phyloP scores from a whole-genome alignment of 1,140 invertebrate species.

The Leguminivora glycinivorella region DNA sequence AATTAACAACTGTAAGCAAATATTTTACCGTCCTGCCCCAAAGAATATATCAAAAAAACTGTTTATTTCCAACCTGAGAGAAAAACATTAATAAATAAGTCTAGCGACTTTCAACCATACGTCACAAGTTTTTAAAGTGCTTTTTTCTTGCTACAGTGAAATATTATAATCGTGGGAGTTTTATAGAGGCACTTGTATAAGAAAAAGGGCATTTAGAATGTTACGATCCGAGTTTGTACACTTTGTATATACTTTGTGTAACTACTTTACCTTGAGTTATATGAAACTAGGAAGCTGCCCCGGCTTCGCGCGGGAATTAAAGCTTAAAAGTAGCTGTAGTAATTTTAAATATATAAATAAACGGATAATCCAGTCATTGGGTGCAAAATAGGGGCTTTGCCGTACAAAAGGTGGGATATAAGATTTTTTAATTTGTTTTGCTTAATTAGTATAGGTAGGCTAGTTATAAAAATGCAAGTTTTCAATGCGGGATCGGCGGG shows the following conservation, averaged over 20 bases:
- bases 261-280: conserved; percentile 2
- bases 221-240: conserved; percentile 18
- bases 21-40: not conserved
- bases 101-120: not conserved
- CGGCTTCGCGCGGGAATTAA: no score
- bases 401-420: no score
- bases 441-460: no score
- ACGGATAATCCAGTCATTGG: no score
- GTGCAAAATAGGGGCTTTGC: no score
- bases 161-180: conserved; percentile 14
- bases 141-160: not conserved
- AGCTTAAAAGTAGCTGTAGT: no score
- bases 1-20: conserved; percentile 13
- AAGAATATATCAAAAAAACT: conserved; percentile 4
- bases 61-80: not conserved
- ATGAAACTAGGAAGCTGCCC: no score
- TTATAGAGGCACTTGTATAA: conserved; percentile 24
- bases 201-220: conserved; percentile 23
- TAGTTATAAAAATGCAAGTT: no score
- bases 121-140: conserved; percentile 6
- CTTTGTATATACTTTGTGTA: conserved; percentile 19
- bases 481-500: no score
- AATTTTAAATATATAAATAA: no score
- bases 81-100: not conserved
- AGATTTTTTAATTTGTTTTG: no score